Conservation (phyloP, 1,140 invertebrate species). For the Trichogramma pretiosum region DNA sequence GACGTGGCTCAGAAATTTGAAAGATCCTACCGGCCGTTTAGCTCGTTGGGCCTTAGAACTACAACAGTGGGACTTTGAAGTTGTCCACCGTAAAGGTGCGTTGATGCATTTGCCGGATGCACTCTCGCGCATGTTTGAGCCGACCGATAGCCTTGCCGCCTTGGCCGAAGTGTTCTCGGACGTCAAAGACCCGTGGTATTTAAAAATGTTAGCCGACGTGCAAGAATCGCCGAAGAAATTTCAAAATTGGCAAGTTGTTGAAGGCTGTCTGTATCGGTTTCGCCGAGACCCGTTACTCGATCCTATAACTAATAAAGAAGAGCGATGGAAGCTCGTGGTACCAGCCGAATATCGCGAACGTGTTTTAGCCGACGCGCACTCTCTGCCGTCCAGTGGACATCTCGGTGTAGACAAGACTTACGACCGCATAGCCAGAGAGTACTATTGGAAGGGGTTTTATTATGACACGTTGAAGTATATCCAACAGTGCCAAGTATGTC, state of each 20-base stretch:
- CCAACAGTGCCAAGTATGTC: conserved; percentile 21
- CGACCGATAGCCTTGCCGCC: background rate
- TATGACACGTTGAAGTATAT: conserved; percentile 20
- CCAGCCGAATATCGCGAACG: background rate
- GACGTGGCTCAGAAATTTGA: too few species aligned
- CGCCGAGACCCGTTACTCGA: background rate
- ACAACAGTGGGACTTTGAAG: conserved; percentile 35
- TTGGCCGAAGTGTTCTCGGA: background rate
- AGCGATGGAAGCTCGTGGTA: background rate
- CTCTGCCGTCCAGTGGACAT: background rate
- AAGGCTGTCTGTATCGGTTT: background rate
- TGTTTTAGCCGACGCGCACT: background rate
- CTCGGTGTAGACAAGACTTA: background rate
- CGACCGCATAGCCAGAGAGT: too few species aligned
- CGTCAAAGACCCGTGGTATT: background rate
- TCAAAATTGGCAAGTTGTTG: background rate
- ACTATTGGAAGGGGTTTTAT: conserved; percentile 6
- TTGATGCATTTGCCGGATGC: conserved; percentile 32
- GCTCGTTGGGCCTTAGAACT: conserved; percentile 29
- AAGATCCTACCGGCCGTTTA: too few species aligned
- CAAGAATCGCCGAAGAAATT: background rate
- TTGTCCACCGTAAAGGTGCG: conserved; percentile 37
- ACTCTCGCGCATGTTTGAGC: conserved; percentile 22
- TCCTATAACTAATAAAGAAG: background rate
- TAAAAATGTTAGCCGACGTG: background rate